Evolutionary conservation across 2,888 invertebrate genomes (phyloP).

Genomic region (Pristionchus arcanus): DNA sequence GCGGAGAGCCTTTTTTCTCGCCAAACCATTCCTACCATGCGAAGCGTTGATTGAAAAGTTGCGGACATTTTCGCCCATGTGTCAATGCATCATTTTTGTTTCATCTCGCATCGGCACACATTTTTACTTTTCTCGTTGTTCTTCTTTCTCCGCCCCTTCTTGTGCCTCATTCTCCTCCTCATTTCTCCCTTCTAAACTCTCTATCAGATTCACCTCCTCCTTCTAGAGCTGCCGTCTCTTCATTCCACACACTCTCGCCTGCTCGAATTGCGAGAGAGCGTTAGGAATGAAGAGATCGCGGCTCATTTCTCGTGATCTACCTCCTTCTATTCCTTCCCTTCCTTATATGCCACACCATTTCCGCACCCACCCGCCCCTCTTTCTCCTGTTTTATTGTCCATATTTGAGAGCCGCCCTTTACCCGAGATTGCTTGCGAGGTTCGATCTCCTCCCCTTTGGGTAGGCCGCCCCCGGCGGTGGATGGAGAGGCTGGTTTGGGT

Average conservation of each 20-base stretch:
- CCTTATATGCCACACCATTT: constrained; percentile 26
- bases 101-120: neutral
- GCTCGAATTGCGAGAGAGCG: too few relatives aligned
- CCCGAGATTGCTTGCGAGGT: constrained; percentile 2
- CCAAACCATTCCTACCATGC: neutral
- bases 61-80: neutral
- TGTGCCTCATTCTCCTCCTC: constrained; percentile 1
- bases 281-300: too few relatives aligned
- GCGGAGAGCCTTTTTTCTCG: too few relatives aligned
- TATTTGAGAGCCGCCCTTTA: constrained; percentile 6
- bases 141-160: neutral
- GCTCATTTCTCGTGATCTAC: too few relatives aligned
- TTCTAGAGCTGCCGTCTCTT: too few relatives aligned
- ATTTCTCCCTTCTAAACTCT: constrained; percentile 8
- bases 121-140: constrained; percentile 12
- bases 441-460: neutral
- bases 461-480: neutral
- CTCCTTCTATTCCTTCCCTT: neutral
- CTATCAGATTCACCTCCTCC: constrained; percentile 32
- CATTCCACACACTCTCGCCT: too few relatives aligned
- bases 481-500: neutral
- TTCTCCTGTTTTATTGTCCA: constrained; percentile 29
- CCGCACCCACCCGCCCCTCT: neutral
- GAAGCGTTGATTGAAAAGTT: neutral
- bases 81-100: neutral